Conservation (phyloP, 2,797 vertebrate species). For the Amazona finschi region DNA sequence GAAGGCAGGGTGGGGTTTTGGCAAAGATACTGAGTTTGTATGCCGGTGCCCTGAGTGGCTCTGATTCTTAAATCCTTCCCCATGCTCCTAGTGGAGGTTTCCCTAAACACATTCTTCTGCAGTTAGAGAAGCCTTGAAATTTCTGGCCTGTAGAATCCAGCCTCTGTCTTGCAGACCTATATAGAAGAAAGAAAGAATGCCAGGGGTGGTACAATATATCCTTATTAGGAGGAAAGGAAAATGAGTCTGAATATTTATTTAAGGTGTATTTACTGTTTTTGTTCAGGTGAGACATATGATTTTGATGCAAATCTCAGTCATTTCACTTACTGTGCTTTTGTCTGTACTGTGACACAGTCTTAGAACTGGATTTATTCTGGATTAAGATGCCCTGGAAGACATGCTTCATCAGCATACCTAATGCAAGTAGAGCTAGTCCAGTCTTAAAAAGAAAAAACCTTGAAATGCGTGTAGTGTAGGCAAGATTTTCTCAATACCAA, state of each 20-base stretch:
- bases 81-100: neutral
- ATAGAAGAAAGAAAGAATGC: neutral
- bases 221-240: neutral
- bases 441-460: neutral
- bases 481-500: neutral
- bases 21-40: fast-evolving
- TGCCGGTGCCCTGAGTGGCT: fast-evolving
- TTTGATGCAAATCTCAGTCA: neutral
- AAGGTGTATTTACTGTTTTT: neutral
- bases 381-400: neutral
- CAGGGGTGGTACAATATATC: neutral
- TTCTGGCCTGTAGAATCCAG: fast-evolving
- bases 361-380: neutral
- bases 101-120: neutral
- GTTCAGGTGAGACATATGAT: neutral
- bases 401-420: neutral
- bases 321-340: neutral
- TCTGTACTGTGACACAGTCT: neutral
- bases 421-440: neutral
- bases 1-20: neutral
- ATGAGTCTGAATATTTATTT: neutral
- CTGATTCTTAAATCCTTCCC: neutral
- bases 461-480: neutral
- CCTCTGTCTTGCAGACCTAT: neutral
- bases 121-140: neutral